These are phyloP conservation scores for Eristalis pertinax DNA, from an alignment of 2,888 invertebrate species.

Conservation along the genomic window DNA sequence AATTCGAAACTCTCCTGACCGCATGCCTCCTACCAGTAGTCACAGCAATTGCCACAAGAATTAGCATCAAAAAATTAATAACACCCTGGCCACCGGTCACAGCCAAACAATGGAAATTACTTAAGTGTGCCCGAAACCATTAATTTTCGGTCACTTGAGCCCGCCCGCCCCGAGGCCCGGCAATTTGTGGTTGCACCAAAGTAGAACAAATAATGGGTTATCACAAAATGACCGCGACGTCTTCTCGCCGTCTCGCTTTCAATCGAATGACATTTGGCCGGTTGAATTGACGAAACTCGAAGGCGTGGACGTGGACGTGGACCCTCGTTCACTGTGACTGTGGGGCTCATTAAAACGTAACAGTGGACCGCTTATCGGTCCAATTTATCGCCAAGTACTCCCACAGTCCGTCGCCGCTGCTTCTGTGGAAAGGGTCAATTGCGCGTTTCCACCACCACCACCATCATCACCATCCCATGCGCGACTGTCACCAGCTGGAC, in stretches of 20 bases:
- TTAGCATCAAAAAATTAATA: conserved; percentile 55
- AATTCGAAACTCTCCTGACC: conserved; percentile 25
- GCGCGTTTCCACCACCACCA: conserved; percentile 13
- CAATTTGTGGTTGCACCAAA: conserved; percentile 71
- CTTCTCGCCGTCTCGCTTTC: not conserved
- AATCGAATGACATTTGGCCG: conserved; percentile 61
- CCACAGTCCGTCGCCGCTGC: conserved; percentile 31
- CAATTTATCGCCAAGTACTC: conserved; percentile 67
- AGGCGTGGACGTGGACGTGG: conserved; percentile 39
- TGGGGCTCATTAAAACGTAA: conserved; percentile 57
- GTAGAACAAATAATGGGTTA: conserved; percentile 72
- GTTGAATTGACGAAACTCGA: conserved; percentile 40
- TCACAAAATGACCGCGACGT: conserved; percentile 7
- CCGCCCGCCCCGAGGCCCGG: conserved; percentile 34
- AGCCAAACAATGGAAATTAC: conserved; percentile 56
- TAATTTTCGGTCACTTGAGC: conserved; percentile 57
- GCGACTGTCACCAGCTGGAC: conserved; percentile 54
- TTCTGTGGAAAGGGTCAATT: conserved; percentile 57
- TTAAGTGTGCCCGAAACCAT: conserved; percentile 60
- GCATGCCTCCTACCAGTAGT: conserved; percentile 47
- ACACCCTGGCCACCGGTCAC: conserved; percentile 40
- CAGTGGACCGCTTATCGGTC: conserved; percentile 55
- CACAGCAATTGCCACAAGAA: conserved; percentile 49
- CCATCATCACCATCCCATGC: not conserved
- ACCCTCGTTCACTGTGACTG: not conserved